Conservation (phyloP, 2,888 invertebrate species). For the Gari tellinella region DNA sequence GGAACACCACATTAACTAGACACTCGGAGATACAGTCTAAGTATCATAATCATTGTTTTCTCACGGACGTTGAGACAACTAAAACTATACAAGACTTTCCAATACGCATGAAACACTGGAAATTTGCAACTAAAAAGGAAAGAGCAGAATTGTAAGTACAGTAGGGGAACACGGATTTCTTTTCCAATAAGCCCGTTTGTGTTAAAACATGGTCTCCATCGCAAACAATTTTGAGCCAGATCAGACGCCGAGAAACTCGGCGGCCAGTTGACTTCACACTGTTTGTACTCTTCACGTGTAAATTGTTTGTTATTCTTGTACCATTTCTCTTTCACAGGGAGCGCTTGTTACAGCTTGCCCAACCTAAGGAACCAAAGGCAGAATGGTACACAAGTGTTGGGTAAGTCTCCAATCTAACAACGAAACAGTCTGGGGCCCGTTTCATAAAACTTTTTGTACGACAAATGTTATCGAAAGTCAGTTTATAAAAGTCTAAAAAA, state of each 20-base stretch:
- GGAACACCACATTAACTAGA: slow-evolving; percentile 22
- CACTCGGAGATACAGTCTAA: slow-evolving; percentile 38
- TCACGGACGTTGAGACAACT: slow-evolving; percentile 47
- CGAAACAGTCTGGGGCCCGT: too few species aligned
- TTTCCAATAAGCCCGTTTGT: too few species aligned
- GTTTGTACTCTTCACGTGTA: neutral
- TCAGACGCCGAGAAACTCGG: too few species aligned
- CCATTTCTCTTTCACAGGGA: slow-evolving; percentile 66
- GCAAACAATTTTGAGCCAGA: too few species aligned
- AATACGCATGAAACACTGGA: slow-evolving; percentile 47
- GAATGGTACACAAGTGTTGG: slow-evolving; percentile 77
- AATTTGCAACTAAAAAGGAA: slow-evolving; percentile 21
- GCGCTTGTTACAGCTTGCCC: slow-evolving; percentile 68
- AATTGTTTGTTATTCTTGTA: neutral
- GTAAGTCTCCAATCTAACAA: too few species aligned
- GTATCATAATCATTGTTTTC: slow-evolving; percentile 36
- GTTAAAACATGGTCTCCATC: too few species aligned
- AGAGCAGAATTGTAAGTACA: slow-evolving; percentile 38
- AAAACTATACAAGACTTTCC: slow-evolving; percentile 49
- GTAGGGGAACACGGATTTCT: too few species aligned
- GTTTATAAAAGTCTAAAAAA: too few species aligned
- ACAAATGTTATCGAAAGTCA: too few species aligned
- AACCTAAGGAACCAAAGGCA: slow-evolving; percentile 71
- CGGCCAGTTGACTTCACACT: neutral
- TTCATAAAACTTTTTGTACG: too few species aligned